Conservation (phyloP, 92 coral and sea anemone genomes). For the Umimayanthus kanabou region DNA sequence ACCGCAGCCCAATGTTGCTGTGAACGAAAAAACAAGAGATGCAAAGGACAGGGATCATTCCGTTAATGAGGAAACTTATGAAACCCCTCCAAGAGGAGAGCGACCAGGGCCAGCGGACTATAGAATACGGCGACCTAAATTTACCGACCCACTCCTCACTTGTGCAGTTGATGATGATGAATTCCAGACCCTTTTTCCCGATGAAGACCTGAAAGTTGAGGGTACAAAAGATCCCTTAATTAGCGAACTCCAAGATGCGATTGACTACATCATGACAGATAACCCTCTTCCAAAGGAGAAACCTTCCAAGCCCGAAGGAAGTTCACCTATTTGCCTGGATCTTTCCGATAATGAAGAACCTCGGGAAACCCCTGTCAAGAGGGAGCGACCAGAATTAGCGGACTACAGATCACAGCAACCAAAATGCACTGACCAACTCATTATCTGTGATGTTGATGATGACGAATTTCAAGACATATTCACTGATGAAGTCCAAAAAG, state of each 20-base stretch:
- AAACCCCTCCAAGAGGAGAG: not conserved
- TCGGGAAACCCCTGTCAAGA: too few species aligned
- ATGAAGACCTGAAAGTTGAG: not conserved
- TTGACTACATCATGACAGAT: too few species aligned
- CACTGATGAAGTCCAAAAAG: constrained; percentile 18
- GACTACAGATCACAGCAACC: too few species aligned
- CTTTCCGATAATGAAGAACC: too few species aligned
- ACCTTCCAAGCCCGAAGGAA: too few species aligned
- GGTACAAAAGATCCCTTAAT: too few species aligned
- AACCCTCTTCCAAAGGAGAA: too few species aligned
- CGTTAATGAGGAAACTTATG: not conserved
- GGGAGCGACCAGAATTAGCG: too few species aligned
- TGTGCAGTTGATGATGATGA: constrained; percentile 7
- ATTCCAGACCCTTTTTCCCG: not conserved
- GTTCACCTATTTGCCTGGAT: too few species aligned
- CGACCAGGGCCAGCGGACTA: constrained; percentile 11
- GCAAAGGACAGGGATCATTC: not conserved
- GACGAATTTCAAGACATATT: constrained; percentile 1
- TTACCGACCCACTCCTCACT: constrained; percentile 29
- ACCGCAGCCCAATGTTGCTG: not conserved
- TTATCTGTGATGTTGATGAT: not conserved
- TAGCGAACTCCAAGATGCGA: too few species aligned
- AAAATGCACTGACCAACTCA: not conserved
- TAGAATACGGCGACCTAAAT: constrained; percentile 11
- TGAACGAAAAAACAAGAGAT: too few species aligned